Percentiles rank a stretch among this genome's conserved stretches.
Conservation (phyloP, 1,140 invertebrate genomes). For the Adoxophyes honmai region DNA sequence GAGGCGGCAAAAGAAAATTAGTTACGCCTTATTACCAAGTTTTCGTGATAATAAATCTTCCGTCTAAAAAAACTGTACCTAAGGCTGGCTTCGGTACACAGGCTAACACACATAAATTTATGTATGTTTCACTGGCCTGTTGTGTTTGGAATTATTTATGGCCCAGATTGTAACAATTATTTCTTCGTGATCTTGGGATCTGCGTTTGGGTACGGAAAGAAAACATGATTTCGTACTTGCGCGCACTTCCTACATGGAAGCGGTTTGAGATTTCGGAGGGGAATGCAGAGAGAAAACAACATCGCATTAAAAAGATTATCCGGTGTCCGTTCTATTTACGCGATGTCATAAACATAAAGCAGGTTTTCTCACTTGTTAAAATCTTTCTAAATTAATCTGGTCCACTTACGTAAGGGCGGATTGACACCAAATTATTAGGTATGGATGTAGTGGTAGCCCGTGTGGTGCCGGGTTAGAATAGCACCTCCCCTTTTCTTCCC, state of each 20-base stretch:
- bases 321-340: too few relatives aligned
- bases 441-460: too few relatives aligned
- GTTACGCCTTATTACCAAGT: slow-evolving; percentile 6
- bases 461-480: too few relatives aligned
- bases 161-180: slow-evolving; percentile 10
- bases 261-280: not conserved
- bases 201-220: not conserved
- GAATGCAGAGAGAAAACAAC: too few relatives aligned
- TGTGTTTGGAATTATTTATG: slow-evolving; percentile 5
- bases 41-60: slow-evolving; percentile 15
- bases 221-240: not conserved
- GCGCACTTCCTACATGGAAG: not conserved
- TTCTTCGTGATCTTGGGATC: not conserved
- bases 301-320: too few relatives aligned
- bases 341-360: too few relatives aligned
- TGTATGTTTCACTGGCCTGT: not conserved
- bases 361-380: too few relatives aligned
- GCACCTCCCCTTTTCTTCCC: too few relatives aligned
- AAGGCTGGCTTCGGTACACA: not conserved
- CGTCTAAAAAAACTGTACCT: not conserved
- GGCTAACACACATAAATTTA: not conserved
- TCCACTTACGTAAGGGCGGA: too few relatives aligned
- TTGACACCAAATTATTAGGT: too few relatives aligned
- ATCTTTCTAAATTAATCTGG: too few relatives aligned
- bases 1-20: slow-evolving; percentile 1